phyloP scores from a whole-genome alignment of 2,797 vertebrate genomes.

The Acanthopagrus latus region DNA sequence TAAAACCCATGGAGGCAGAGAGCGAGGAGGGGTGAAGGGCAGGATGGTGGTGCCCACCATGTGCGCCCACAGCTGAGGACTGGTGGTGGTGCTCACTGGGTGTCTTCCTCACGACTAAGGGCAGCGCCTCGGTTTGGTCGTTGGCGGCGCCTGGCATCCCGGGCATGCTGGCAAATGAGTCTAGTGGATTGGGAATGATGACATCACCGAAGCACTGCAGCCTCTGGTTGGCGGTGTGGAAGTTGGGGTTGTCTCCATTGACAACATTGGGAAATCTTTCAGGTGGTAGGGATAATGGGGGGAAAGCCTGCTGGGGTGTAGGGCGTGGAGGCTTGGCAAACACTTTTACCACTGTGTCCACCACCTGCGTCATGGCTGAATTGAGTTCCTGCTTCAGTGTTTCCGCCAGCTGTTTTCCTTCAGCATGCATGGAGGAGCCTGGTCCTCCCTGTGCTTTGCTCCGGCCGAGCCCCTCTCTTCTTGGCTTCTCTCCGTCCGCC shows the following conservation, averaged over 20 bases:
- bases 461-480: constrained; percentile 88
- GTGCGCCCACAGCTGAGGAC: constrained; percentile 89
- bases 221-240: constrained; percentile 96
- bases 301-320: constrained; percentile 96
- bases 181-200: constrained; percentile 97
- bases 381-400: constrained; percentile 98
- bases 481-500: constrained; percentile 88
- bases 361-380: constrained; percentile 97
- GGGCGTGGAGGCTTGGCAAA: constrained; percentile 96
- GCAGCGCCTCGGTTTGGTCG: constrained; percentile 97
- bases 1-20: constrained; percentile 93
- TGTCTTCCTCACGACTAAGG: constrained; percentile 96
- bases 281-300: constrained; percentile 93
- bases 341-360: constrained; percentile 99
- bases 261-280: constrained; percentile 89
- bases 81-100: constrained; percentile 90
- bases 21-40: constrained; percentile 95
- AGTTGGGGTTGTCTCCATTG: constrained; percentile 96
- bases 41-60: constrained; percentile 92
- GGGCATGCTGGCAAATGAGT: constrained; percentile 92
- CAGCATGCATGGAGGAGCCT: constrained; percentile 90
- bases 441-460: constrained; percentile 81
- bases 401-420: constrained; percentile 96
- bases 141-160: constrained; percentile 88
- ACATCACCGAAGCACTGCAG: constrained; percentile 97